Evolutionary conservation across 1,140 invertebrate species (phyloP), one percentile per base, ranked within the genome.

Genomic region (Harlomillsia oculata): DNA sequence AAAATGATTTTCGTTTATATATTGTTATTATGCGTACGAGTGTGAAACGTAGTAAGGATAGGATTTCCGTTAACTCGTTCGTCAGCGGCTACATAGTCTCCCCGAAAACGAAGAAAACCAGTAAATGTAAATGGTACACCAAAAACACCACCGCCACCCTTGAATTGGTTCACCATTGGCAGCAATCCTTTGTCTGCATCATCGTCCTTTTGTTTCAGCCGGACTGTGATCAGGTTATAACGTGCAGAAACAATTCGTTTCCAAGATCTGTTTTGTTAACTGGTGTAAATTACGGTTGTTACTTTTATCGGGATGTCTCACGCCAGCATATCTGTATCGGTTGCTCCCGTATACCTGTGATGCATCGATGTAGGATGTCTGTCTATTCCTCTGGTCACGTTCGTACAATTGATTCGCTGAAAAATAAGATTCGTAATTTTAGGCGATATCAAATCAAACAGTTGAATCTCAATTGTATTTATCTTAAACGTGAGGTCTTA

Each of bases 301-400:
- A 43, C 23, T 82, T 82, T 3, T 75, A 73, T 2, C 56, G 65
- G 28, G 75, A 76, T 5, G 73, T 64, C 84, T 70, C 46, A 86
- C 67, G 2, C 69, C 68, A 0, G 69, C 67, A 1, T 77, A 72
- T 25, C 77, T 76, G 18, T 75, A 69, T 18, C 70, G 69, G n/a
- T 76, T 78, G 1, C 77, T 74, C 3, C 81, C 82, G 44, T 59
- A 59, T 28, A 89, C 78, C 59, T 81, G 78, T 0, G 84, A 87
- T 0, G 77, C 80, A 69, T 89, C 86, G 57, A 89, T 69, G 66
- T 76, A 82, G 45, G 83, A 80, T 2, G 83, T 83, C 1, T 81
- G 83, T 71, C 82, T 80, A 69, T 88, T 89, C 64, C 86, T 75
- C 79, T 87, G 70, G 56, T 75, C 46, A 25, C 59, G 30, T 9